Evolutionary conservation across 2,888 invertebrate genomes (phyloP).

Genomic region (Rhagium mordax): DNA sequence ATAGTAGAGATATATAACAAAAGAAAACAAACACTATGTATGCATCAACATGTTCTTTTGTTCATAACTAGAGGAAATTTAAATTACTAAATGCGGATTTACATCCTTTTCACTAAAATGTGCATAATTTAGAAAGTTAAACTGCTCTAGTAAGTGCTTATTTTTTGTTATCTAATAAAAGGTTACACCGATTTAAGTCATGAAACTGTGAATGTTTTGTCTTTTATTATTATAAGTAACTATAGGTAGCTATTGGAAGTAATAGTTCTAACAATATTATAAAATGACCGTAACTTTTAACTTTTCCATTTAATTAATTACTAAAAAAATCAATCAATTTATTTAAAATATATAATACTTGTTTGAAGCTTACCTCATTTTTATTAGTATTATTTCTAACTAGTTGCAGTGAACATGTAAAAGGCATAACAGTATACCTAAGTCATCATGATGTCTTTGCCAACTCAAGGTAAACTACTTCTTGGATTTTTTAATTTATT

Average conservation of each 20-base stretch:
- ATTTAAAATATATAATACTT: background rate
- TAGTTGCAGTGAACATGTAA: constrained; percentile 41
- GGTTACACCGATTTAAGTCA: constrained; percentile 24
- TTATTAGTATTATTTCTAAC: constrained; percentile 44
- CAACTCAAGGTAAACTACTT: constrained; percentile 68
- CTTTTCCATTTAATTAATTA: constrained; percentile 4
- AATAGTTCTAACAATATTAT: background rate
- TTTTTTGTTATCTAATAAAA: constrained; percentile 41
- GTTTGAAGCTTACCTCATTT: constrained; percentile 51
- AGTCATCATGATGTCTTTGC: constrained; percentile 63
- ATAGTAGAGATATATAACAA: constrained; percentile 43
- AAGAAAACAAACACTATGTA: constrained; percentile 46
- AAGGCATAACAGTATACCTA: constrained; percentile 50
- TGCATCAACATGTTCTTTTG: constrained; percentile 55
- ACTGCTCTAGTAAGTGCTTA: constrained; percentile 39
- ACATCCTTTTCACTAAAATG: constrained; percentile 55
- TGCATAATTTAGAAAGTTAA: constrained; percentile 56
- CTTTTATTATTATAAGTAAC: constrained; percentile 1
- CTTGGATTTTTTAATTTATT: constrained; percentile 55
- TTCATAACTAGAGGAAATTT: constrained; percentile 52
- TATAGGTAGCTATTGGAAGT: too few species aligned
- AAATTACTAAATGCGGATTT: constrained; percentile 53
- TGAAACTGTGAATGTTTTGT: constrained; percentile 22
- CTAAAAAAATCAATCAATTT: background rate
- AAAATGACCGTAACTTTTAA: constrained; percentile 10